These are phyloP conservation scores for Hypotaenidia okinawae DNA, from an alignment of 2,797 vertebrate genomes.

Conservation along the genomic window DNA sequence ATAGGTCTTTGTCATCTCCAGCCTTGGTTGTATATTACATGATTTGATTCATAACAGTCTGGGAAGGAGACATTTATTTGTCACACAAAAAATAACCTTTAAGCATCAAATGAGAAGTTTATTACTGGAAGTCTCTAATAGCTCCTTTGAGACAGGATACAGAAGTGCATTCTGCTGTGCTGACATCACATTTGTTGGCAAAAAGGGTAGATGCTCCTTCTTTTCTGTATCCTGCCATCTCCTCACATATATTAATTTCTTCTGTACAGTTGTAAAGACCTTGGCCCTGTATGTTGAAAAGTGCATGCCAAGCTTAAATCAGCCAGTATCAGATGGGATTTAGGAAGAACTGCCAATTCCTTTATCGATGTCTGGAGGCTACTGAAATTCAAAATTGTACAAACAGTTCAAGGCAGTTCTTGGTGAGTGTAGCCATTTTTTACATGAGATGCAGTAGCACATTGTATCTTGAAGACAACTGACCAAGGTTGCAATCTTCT, in stretches of 20 bases:
- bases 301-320: not conserved
- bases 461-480: not conserved
- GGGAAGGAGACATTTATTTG: constrained; percentile 18
- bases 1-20: not conserved
- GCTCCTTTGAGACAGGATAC: not conserved
- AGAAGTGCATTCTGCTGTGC: not conserved
- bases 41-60: constrained; percentile 3
- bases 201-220: not conserved
- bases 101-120: constrained; percentile 28
- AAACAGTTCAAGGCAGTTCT: not conserved
- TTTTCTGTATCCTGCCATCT: not conserved
- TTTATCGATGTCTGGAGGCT: not conserved
- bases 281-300: not conserved
- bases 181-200: not conserved
- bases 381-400: not conserved
- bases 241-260: not conserved
- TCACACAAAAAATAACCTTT: constrained; percentile 26
- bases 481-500: not conserved
- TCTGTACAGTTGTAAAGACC: not conserved
- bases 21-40: not conserved
- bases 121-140: not conserved
- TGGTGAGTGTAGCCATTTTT: not conserved
- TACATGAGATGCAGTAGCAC: fast-evolving
- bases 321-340: not conserved
- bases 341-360: not conserved